Evolutionary conservation across 2,888 invertebrate species (phyloP).

Genomic region (Ectemnius lituratus): DNA sequence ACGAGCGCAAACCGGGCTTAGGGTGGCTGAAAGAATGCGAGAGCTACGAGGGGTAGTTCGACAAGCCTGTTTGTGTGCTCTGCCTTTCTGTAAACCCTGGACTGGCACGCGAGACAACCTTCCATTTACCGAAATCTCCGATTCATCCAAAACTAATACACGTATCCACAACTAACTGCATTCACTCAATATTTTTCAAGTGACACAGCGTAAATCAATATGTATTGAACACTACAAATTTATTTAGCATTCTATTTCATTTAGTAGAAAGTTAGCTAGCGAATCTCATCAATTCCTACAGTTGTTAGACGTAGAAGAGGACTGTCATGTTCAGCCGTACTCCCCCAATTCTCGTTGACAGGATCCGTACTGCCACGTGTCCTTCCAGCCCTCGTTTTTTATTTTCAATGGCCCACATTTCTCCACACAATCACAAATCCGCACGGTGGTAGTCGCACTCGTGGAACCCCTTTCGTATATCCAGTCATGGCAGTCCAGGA

Average conservation of each 20-base stretch:
- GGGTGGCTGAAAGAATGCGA: constrained; percentile 21
- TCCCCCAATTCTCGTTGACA: constrained; percentile 37
- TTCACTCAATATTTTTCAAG: not conserved
- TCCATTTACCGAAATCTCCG: too few species aligned
- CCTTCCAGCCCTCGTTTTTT: constrained; percentile 35
- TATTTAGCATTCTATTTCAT: too few species aligned
- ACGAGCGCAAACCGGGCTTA: constrained; percentile 1
- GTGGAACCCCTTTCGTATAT: constrained; percentile 26
- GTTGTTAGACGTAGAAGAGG: not conserved
- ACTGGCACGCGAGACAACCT: too few species aligned
- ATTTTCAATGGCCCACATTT: constrained; percentile 54
- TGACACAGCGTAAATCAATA: too few species aligned
- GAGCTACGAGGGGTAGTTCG: constrained; percentile 41
- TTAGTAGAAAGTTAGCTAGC: too few species aligned
- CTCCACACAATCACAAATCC: constrained; percentile 43
- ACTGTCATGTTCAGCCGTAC: constrained; percentile 32
- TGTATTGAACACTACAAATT: too few species aligned
- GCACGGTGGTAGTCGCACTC: constrained; percentile 24
- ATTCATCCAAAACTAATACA: too few species aligned
- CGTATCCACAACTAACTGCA: too few species aligned
- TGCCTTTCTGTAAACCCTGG: constrained; percentile 10
- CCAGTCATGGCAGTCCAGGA: too few species aligned
- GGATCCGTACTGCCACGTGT: constrained; percentile 34
- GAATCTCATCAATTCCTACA: too few species aligned
- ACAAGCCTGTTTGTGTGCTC: constrained; percentile 25